Evolutionary conservation across 2,113 vertebrate genomes (phyloP).

Genomic region (Anarrhichthys ocellatus): DNA sequence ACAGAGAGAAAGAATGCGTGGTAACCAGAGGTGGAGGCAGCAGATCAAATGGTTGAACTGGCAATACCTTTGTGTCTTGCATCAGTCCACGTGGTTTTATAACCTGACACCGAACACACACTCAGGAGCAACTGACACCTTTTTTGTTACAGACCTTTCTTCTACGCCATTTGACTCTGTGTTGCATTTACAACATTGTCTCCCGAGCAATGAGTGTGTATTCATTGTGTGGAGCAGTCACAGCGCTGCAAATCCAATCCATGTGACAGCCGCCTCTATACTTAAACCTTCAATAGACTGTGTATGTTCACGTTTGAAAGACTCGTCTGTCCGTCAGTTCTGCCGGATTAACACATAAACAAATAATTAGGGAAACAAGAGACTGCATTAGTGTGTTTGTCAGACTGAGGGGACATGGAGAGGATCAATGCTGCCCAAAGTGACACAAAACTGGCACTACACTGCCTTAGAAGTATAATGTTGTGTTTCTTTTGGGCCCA

Average conservation of each 20-base stretch:
- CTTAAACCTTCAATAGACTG: constrained; percentile 20
- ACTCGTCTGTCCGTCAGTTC: background rate
- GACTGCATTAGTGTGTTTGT: background rate
- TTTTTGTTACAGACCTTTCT: background rate
- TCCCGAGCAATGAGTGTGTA: background rate
- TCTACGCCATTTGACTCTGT: background rate
- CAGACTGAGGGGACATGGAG: background rate
- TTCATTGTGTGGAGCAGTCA: constrained; percentile 10
- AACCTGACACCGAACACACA: constrained; percentile 16
- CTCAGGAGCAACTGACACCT: background rate
- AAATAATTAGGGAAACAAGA: background rate
- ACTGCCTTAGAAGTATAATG: background rate
- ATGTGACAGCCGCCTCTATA: constrained; percentile 38
- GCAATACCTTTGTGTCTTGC: background rate
- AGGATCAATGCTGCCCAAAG: background rate
- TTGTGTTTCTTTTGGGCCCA: background rate
- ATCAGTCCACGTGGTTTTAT: background rate
- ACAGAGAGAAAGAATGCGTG: background rate
- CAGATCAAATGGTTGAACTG: background rate
- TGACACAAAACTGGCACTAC: background rate
- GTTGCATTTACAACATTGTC: constrained; percentile 4
- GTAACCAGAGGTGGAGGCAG: background rate
- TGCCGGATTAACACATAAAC: background rate
- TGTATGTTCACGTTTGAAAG: background rate
- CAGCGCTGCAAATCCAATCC: constrained; percentile 32